These are phyloP conservation scores for Donacobius atricapilla DNA, from an alignment of 2,113 vertebrate species.

Conservation along the genomic window DNA sequence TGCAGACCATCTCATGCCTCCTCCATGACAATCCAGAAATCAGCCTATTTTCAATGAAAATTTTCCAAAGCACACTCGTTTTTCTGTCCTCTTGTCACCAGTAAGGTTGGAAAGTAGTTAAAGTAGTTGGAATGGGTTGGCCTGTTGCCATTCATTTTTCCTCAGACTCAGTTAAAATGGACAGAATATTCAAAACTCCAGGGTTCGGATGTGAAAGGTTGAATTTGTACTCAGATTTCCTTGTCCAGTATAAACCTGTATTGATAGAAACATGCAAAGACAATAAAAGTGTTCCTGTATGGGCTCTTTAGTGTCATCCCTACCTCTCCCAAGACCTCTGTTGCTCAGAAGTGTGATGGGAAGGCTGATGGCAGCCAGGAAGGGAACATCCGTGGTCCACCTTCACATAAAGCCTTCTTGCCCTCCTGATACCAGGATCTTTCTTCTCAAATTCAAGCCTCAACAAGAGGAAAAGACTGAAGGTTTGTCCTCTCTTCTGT, in stretches of 20 bases:
- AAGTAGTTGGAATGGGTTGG: not conserved
- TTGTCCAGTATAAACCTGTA: not conserved
- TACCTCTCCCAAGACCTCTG: not conserved
- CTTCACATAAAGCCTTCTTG: not conserved
- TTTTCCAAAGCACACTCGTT: not conserved
- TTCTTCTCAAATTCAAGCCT: not conserved
- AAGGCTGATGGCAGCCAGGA: not conserved
- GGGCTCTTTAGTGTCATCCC: not conserved
- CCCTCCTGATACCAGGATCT: not conserved
- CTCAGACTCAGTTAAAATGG: not conserved
- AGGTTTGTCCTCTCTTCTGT: not conserved
- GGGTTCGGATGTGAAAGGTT: not conserved
- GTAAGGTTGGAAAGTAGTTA: not conserved
- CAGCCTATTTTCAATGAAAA: not conserved
- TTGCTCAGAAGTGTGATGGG: not conserved
- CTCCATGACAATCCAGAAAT: not conserved
- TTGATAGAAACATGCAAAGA: not conserved
- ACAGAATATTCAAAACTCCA: not conserved
- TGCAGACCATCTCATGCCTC: not conserved
- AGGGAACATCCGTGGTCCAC: not conserved
- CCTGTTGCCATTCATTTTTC: not conserved
- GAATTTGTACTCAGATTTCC: not conserved
- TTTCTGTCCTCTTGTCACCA: not conserved
- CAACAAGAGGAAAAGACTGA: not conserved
- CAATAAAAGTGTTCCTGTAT: not conserved